A percentile compares a stretch with the other conserved stretches of the same genome.
Conservation (phyloP, 2,797 vertebrate species). For the Centropyge bicolor region DNA sequence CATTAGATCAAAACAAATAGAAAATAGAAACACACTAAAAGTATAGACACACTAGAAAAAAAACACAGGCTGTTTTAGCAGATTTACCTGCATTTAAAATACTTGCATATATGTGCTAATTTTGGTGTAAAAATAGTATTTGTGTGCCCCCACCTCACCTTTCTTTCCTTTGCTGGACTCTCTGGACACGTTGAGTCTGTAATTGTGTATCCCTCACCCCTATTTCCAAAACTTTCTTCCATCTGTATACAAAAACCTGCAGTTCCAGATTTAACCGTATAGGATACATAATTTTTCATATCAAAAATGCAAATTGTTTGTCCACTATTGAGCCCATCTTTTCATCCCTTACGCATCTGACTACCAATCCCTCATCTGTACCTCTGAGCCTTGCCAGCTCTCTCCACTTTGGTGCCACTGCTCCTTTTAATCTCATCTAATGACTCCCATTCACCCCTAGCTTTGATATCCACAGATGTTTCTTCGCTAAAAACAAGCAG, state of each 20-base stretch:
- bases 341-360: slow-evolving; percentile 18
- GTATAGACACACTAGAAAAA: background rate
- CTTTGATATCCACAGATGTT: slow-evolving; percentile 68
- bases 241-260: background rate
- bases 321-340: slow-evolving; percentile 12
- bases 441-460: slow-evolving; percentile 73
- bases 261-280: background rate
- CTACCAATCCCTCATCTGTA: slow-evolving; percentile 25
- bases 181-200: slow-evolving; percentile 2
- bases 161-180: background rate
- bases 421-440: slow-evolving; percentile 75
- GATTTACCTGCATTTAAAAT: no score
- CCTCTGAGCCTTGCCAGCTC: slow-evolving; percentile 30
- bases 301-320: background rate
- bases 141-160: background rate
- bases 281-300: background rate
- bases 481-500: slow-evolving; percentile 60
- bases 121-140: no score
- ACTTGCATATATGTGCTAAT: no score
- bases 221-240: background rate
- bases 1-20: no score
- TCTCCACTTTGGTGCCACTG: slow-evolving; percentile 31
- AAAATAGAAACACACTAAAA: background rate
- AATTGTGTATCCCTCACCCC: background rate
- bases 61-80: no score